Conservation (phyloP, 2,797 vertebrate species). For the Myoxocephalus aenaeus region DNA sequence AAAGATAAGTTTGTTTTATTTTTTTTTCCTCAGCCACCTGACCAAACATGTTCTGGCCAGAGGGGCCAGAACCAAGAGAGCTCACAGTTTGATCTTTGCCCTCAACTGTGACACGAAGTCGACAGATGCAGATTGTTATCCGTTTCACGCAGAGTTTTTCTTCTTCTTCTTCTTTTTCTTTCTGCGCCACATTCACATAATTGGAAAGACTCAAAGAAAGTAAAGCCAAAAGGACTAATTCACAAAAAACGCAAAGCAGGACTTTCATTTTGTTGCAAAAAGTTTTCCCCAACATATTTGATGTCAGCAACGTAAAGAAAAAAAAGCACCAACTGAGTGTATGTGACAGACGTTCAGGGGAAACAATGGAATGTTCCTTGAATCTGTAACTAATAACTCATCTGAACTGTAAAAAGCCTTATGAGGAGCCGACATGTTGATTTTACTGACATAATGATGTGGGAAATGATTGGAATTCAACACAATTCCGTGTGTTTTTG, state of each 20-base stretch:
- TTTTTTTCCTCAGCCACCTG: conserved; percentile 75
- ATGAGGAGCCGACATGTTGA: conserved; percentile 16
- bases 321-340: not conserved
- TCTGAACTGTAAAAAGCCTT: conserved; percentile 32
- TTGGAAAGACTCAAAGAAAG: conserved; percentile 20
- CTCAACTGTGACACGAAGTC: conserved; percentile 60
- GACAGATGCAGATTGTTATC: conserved; percentile 75
- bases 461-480: conserved; percentile 42
- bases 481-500: conserved; percentile 55
- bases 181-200: conserved; percentile 49
- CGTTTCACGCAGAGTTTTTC: conserved; percentile 20
- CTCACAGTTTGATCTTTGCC: conserved; percentile 72
- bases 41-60: conserved; percentile 74
- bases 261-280: not conserved
- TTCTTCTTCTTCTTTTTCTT: not conserved
- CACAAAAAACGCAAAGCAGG: not conserved
- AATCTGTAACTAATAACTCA: conserved; percentile 10
- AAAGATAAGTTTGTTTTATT: conserved; percentile 62
- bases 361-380: conserved; percentile 2
- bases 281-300: not conserved
- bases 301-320: not conserved
- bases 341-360: not conserved
- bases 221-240: conserved; percentile 2
- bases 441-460: conserved; percentile 30
- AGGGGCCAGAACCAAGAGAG: conserved; percentile 61